Conservation (phyloP, 2,888 invertebrate species). For the Chromoteleia sp. region DNA sequence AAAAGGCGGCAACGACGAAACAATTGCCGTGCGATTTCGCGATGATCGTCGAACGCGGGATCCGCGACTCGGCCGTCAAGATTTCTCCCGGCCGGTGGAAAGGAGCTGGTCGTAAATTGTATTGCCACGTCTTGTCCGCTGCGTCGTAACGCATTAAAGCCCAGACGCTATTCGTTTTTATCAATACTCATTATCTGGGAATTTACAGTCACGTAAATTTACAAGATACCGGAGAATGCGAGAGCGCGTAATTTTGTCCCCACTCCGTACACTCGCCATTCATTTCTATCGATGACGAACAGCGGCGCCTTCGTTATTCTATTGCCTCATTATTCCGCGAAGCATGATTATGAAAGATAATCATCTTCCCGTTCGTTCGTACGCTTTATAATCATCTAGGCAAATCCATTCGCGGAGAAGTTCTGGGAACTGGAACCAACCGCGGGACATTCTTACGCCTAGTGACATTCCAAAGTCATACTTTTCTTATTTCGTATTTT, state of each 20-base stretch:
- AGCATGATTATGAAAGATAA: conserved; percentile 77
- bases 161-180: conserved; percentile 51
- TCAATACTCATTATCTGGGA: conserved; percentile 50
- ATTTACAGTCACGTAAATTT: conserved; percentile 50
- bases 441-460: conserved; percentile 80
- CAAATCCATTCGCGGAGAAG: conserved; percentile 86
- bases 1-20: conserved; percentile 38
- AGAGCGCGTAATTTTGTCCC: conserved; percentile 46
- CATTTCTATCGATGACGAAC: conserved; percentile 65
- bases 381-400: conserved; percentile 80
- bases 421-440: conserved; percentile 86
- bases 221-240: conserved; percentile 32
- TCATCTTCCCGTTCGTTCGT: conserved; percentile 76
- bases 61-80: conserved; percentile 31
- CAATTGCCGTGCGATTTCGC: conserved; percentile 45
- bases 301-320: conserved; percentile 65
- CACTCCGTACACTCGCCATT: conserved; percentile 29
- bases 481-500: conserved; percentile 77
- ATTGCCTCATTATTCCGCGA: conserved; percentile 76
- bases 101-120: conserved; percentile 46
- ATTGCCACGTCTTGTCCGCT: conserved; percentile 46
- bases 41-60: conserved; percentile 43
- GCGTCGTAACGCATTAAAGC: conserved; percentile 49
- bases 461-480: conserved; percentile 82
- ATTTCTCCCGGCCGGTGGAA: conserved; percentile 23